Evolutionary conservation across 1,140 invertebrate species (phyloP), one percentile per base, ranked within the genome.

Genomic region (Drosophila triauraria): DNA sequence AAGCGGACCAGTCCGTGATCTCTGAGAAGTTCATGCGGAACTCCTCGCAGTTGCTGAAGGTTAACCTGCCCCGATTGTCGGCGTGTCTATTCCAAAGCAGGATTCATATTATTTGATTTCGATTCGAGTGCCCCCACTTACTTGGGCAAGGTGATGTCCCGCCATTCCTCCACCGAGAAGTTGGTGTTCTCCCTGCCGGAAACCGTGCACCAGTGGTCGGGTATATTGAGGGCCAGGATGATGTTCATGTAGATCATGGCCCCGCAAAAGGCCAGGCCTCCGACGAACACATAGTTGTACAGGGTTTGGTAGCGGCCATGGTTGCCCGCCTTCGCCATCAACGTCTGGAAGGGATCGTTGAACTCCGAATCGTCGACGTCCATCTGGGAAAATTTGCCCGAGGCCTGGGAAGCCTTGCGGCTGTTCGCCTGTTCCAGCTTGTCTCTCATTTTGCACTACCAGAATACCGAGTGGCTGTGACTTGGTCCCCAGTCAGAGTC

Each of bases 191-290:
- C 92, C 32, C 93, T 82, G 20, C 94, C 94, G 1, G 94, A 93
- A 13, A 94, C 94, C 38, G 93, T 84, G 69, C 94, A 95, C 94
- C 94, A 94, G 63, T 95, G 94, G 42, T 94, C 93, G 0, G 94
- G 94, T 63, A 93, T 91, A 15, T 93, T 92, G 32, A 94, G 81
- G 2, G 93, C 93, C 71, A 95, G 84, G 23, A 95, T 93, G 8
- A 94, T 90, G 62, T 94, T 94, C 83, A 94, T 93, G 63, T 93
- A 93, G 17, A 91, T 80, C 93, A 94, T 93, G 20, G 93, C 91
- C 0, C 88, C 87, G 23, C 91, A 78, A 4, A 92, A 64, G 4
- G 93, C 68, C 30, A 94, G 80, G 2, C 93, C 75, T 23, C 92
- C 91, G 27, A 93, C 93, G 54, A 93, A 94, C 0, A 94, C 50